phyloP scores from a whole-genome alignment of 2,797 vertebrate genomes.

The Chloroceryle inda region DNA sequence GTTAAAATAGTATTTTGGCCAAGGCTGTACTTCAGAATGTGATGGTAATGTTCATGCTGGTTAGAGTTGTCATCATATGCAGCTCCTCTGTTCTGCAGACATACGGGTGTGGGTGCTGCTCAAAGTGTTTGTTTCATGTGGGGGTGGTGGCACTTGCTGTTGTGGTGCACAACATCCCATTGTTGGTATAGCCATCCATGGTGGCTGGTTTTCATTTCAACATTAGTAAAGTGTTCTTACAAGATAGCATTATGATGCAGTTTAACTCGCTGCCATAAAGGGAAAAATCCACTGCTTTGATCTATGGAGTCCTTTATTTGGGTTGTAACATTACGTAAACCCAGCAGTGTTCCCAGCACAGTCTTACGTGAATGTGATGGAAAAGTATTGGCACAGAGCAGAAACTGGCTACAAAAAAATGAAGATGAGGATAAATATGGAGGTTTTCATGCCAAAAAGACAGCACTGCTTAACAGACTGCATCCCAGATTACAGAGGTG shows the following conservation, averaged over 20 bases:
- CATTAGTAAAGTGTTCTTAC: neutral
- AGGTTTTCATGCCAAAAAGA: neutral
- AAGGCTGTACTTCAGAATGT: neutral
- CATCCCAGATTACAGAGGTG: neutral
- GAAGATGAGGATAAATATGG: neutral
- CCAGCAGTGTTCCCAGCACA: neutral
- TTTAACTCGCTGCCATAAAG: neutral
- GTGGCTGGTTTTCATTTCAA: neutral
- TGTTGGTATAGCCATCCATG: neutral
- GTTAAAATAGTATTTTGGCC: neutral
- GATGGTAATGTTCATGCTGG: neutral
- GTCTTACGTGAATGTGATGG: neutral
- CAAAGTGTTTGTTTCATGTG: neutral
- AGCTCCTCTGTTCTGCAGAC: neutral
- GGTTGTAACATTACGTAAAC: neutral
- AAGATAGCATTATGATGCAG: fast-evolving
- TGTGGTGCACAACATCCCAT: fast-evolving
- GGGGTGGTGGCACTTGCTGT: neutral
- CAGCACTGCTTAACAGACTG: neutral
- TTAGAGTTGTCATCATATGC: neutral
- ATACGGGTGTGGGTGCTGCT: neutral
- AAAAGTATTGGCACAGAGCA: neutral
- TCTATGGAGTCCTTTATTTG: neutral
- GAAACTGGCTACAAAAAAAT: neutral
- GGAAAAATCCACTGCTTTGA: neutral